Evolutionary conservation across 2,113 vertebrate genomes (phyloP).

Genomic region (Chaetops frenatus): DNA sequence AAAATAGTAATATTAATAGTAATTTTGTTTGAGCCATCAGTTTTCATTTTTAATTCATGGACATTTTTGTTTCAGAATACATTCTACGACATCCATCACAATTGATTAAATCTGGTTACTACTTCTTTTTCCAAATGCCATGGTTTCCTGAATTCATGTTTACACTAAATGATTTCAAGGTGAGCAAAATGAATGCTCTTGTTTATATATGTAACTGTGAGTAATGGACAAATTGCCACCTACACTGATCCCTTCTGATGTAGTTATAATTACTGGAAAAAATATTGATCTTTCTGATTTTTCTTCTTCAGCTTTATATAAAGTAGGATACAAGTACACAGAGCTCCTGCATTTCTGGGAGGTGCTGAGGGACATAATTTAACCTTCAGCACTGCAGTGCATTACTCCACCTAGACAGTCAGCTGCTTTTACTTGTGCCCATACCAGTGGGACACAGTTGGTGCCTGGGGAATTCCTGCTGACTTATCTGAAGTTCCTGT

Average conservation of each 20-base stretch:
- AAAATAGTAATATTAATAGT: conserved; percentile 11
- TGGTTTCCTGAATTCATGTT: conserved; percentile 96
- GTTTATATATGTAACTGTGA: conserved; percentile 37
- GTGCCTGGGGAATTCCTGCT: not conserved
- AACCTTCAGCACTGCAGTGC: not conserved
- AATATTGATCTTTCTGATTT: not conserved
- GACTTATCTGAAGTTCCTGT: not conserved
- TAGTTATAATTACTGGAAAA: not conserved
- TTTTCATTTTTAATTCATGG: conserved; percentile 63
- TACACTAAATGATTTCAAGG: conserved; percentile 98
- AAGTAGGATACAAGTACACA: not conserved
- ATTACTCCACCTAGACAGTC: not conserved
- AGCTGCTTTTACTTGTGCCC: not conserved
- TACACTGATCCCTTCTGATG: not conserved
- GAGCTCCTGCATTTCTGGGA: not conserved
- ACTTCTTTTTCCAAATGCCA: conserved; percentile 98
- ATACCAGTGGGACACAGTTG: not conserved
- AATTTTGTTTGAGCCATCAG: conserved; percentile 41
- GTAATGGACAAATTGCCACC: conserved; percentile 3
- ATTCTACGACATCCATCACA: conserved; percentile 90
- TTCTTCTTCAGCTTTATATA: not conserved
- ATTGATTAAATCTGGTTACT: conserved; percentile 93
- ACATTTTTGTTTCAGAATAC: conserved; percentile 87
- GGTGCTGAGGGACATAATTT: not conserved
- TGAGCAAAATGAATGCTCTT: conserved; percentile 69